A percentile compares a stretch with the other conserved stretches of the same genome.
Conservation (phyloP, 2,888 invertebrate genomes). For the Fragum sueziense region DNA sequence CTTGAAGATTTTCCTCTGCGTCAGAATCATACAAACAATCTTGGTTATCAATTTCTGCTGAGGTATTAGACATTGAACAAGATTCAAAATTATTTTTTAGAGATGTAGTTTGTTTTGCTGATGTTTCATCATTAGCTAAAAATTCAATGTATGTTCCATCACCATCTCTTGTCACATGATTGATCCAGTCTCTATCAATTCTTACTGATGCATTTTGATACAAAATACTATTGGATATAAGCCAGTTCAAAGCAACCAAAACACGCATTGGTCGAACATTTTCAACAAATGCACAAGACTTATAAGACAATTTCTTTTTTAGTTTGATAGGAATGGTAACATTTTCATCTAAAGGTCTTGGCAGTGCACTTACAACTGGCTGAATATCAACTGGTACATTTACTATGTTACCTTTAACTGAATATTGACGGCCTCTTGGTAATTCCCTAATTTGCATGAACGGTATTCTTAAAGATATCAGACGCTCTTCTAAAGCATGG, state of each 20-base stretch:
- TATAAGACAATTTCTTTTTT: conserved; percentile 46
- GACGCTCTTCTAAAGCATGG: conserved; percentile 14
- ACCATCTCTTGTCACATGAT: not conserved
- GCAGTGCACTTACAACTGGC: conserved; percentile 22
- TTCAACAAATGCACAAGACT: conserved; percentile 36
- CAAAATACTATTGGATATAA: conserved; percentile 41
- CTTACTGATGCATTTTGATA: conserved; percentile 40
- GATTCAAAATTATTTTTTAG: too few relatives aligned
- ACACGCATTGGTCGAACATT: conserved; percentile 44
- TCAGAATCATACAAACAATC: conserved; percentile 2
- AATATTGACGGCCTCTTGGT: conserved; percentile 36
- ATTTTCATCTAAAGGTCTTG: conserved; percentile 38
- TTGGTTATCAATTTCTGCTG: not conserved
- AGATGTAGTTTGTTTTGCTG: not conserved
- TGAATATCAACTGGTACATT: conserved; percentile 62
- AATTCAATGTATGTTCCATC: not conserved
- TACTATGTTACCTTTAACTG: conserved; percentile 38
- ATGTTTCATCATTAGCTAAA: not conserved
- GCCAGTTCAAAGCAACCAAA: conserved; percentile 40
- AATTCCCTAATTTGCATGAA: conserved; percentile 31
- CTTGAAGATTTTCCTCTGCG: not conserved
- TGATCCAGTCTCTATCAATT: conserved; percentile 41
- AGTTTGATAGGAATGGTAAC: conserved; percentile 20
- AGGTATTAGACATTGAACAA: too few relatives aligned
- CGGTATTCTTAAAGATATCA: conserved; percentile 30